phyloP scores from a whole-genome alignment of 2,113 vertebrate genomes.

The Phodopus roborovskii region DNA sequence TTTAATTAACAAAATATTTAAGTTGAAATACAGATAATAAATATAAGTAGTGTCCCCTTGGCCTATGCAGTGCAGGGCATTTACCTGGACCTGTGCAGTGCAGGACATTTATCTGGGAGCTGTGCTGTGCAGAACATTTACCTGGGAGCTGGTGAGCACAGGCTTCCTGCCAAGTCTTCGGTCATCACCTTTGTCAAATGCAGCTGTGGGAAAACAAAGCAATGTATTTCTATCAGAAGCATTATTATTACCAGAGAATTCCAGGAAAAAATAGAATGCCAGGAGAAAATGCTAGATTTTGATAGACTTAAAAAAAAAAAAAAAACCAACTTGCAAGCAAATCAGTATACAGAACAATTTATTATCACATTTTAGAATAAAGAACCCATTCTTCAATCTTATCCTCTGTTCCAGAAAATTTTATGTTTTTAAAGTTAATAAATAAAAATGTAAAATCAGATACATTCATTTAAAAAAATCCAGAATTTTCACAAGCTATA shows the following conservation, averaged over 20 bases:
- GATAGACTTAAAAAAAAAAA: slow-evolving; percentile 29
- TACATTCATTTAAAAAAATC: slow-evolving; percentile 35
- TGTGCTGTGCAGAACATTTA: slow-evolving; percentile 85
- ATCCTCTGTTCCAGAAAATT: neutral
- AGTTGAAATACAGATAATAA: slow-evolving; percentile 48
- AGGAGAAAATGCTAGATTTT: slow-evolving; percentile 62
- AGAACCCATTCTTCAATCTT: slow-evolving; percentile 24
- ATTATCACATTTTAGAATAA: slow-evolving; percentile 42
- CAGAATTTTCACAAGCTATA: slow-evolving; percentile 46
- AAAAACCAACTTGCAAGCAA: slow-evolving; percentile 60
- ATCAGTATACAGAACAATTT: slow-evolving; percentile 37
- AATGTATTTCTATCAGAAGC: slow-evolving; percentile 72
- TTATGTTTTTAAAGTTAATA: slow-evolving; percentile 49
- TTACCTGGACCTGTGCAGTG: slow-evolving; percentile 89
- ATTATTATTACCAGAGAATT: slow-evolving; percentile 48
- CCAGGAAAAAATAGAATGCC: slow-evolving; percentile 52
- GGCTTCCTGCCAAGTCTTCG: slow-evolving; percentile 94
- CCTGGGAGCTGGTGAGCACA: slow-evolving; percentile 95
- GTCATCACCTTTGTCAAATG: slow-evolving; percentile 96
- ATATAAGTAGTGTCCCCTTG: slow-evolving; percentile 44
- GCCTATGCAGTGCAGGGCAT: slow-evolving; percentile 41
- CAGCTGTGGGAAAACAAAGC: slow-evolving; percentile 87
- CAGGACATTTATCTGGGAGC: slow-evolving; percentile 92
- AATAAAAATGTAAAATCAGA: slow-evolving; percentile 35
- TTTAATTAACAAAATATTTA: slow-evolving; percentile 46